Evolutionary conservation across 2,113 vertebrate genomes (phyloP).

Genomic region (Noctilio leporinus): DNA sequence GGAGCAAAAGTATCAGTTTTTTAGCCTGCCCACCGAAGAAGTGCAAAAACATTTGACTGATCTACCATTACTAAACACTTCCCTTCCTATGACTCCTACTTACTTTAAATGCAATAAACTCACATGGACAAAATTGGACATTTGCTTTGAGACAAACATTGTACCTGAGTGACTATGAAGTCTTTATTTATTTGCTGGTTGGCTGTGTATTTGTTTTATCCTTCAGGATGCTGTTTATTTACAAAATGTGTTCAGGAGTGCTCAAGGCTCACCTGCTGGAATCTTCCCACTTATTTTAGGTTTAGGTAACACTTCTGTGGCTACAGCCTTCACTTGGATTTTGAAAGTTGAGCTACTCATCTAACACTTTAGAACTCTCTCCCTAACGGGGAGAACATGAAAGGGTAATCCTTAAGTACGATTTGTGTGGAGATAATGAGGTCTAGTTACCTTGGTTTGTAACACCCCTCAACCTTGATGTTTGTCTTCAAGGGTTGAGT

Average conservation of each 20-base stretch:
- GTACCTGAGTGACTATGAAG: not conserved
- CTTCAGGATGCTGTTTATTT: not conserved
- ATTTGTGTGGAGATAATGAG: not conserved
- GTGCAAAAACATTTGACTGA: not conserved
- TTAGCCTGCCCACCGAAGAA: not conserved
- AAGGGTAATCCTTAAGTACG: not conserved
- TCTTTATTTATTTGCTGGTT: not conserved
- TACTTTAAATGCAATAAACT: constrained; percentile 4
- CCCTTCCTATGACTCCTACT: not conserved
- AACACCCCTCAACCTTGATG: not conserved
- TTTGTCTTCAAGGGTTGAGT: not conserved
- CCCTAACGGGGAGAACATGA: not conserved
- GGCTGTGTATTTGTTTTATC: not conserved
- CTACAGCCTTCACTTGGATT: not conserved
- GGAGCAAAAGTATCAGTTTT: not conserved
- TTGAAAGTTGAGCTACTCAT: not conserved
- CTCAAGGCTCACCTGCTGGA: not conserved
- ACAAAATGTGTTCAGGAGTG: not conserved
- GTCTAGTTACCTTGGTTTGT: not conserved
- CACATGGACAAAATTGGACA: not conserved
- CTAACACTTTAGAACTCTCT: not conserved
- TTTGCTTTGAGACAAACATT: not conserved
- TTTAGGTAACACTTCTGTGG: not conserved
- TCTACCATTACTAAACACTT: not conserved
- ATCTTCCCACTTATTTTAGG: not conserved